Evolutionary conservation across 2,113 vertebrate genomes (phyloP).

Genomic region (Myxocyprinus asiaticus): DNA sequence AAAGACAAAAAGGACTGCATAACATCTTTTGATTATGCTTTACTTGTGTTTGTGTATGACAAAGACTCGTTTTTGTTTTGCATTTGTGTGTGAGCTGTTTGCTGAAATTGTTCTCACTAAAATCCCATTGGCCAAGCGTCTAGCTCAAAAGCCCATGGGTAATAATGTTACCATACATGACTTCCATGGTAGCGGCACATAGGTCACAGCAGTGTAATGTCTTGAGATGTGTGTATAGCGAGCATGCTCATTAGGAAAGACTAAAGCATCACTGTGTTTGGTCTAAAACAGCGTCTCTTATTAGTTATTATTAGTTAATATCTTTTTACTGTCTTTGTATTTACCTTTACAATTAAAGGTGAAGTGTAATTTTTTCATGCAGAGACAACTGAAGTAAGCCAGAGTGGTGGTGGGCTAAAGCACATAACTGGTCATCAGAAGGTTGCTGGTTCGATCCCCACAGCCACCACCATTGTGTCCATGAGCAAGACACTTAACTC

Average conservation of each 20-base stretch:
- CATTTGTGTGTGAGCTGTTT: constrained; percentile 9
- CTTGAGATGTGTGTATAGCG: constrained; percentile 23
- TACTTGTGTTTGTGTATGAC: background rate
- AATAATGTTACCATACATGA: constrained; percentile 48
- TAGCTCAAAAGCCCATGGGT: constrained; percentile 47
- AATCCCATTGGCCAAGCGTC: constrained; percentile 35
- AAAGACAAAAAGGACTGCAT: too few relatives aligned
- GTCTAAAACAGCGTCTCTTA: background rate
- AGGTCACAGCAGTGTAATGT: constrained; percentile 32
- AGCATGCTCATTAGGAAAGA: constrained; percentile 9
- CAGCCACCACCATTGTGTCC: too few relatives aligned
- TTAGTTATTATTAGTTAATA: too few relatives aligned
- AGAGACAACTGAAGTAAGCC: too few relatives aligned
- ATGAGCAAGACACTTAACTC: too few relatives aligned
- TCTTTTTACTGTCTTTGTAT: background rate
- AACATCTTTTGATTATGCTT: too few relatives aligned
- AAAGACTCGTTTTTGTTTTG: background rate
- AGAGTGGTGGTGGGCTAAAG: too few relatives aligned
- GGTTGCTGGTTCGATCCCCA: too few relatives aligned
- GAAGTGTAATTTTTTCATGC: too few relatives aligned
- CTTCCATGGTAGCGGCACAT: constrained; percentile 46
- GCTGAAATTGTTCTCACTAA: constrained; percentile 13
- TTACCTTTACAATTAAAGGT: too few relatives aligned
- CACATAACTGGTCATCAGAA: too few relatives aligned
- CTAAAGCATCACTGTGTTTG: constrained; percentile 7